A percentile compares a stretch with the other conserved stretches of the same genome.
These are phyloP conservation scores for Otolemur crassicaudatus DNA, from an alignment of 2,797 vertebrate species.

Conservation along the genomic window DNA sequence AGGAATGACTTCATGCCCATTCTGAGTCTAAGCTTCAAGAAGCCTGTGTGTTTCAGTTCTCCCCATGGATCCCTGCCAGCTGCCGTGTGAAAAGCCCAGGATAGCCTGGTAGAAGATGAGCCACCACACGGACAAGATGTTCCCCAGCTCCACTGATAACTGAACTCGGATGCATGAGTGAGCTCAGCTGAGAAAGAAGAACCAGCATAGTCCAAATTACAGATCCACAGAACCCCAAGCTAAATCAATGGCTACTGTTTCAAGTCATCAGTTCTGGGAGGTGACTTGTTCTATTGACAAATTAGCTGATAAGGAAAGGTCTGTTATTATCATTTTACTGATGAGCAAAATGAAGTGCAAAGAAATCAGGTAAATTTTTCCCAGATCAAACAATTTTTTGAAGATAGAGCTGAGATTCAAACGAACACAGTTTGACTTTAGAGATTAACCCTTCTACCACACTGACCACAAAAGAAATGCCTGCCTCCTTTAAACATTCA, in stretches of 20 bases:
- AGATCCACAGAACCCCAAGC: not conserved
- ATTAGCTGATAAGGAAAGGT: conserved; percentile 11
- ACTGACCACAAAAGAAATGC: not conserved
- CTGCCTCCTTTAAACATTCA: not conserved
- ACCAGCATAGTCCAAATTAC: not conserved
- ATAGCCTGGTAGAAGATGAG: conserved; percentile 8
- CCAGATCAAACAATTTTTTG: not conserved
- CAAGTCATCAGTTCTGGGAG: not conserved
- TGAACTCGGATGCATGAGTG: not conserved
- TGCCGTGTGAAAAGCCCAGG: not conserved
- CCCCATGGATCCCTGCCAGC: not conserved
- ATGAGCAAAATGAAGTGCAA: not conserved
- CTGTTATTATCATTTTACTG: conserved; percentile 11
- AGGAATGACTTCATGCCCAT: not conserved
- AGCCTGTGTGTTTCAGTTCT: not conserved
- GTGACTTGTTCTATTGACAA: conserved; percentile 33
- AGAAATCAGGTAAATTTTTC: conserved; percentile 14
- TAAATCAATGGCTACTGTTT: not conserved
- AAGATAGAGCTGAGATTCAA: not conserved
- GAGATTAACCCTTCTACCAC: not conserved
- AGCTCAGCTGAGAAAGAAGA: not conserved
- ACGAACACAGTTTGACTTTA: not conserved
- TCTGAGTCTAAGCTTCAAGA: conserved; percentile 2
- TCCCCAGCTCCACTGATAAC: not conserved
- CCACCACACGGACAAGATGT: not conserved